These are phyloP conservation scores for Heterohyrax brucei DNA, from an alignment of 2,797 vertebrate genomes.

Conservation along the genomic window DNA sequence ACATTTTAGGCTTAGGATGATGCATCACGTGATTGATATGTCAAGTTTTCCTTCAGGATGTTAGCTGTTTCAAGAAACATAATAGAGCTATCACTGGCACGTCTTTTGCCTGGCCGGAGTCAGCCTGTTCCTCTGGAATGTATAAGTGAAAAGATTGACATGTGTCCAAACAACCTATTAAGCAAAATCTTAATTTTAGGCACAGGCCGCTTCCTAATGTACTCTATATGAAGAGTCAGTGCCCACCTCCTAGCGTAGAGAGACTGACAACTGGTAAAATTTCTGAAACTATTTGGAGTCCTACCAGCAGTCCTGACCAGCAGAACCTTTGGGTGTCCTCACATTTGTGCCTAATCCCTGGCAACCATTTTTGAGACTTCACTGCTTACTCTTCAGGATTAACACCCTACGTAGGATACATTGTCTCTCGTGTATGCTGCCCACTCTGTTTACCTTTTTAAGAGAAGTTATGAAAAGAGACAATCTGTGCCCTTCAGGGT, in stretches of 20 bases:
- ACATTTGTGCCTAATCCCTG: not conserved
- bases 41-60: constrained; percentile 71
- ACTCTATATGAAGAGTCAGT: not conserved
- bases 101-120: not conserved
- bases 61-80: not conserved
- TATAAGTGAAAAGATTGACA: not conserved
- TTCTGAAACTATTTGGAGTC: not conserved
- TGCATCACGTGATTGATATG: constrained; percentile 29
- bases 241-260: not conserved
- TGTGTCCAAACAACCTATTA: not conserved
- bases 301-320: not conserved
- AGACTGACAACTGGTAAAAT: not conserved
- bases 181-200: constrained; percentile 15
- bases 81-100: not conserved
- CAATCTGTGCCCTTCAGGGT: not conserved
- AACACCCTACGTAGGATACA: not conserved
- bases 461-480: constrained; percentile 11
- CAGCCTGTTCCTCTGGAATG: not conserved
- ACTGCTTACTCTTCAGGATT: not conserved
- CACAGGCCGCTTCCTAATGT: not conserved
- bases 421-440: not conserved
- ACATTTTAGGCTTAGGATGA: constrained; percentile 72
- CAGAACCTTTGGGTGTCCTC: not conserved
- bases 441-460: not conserved
- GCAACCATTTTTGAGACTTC: not conserved